Conservation (phyloP, 2,888 invertebrate genomes). For the Apodemia mormo region DNA sequence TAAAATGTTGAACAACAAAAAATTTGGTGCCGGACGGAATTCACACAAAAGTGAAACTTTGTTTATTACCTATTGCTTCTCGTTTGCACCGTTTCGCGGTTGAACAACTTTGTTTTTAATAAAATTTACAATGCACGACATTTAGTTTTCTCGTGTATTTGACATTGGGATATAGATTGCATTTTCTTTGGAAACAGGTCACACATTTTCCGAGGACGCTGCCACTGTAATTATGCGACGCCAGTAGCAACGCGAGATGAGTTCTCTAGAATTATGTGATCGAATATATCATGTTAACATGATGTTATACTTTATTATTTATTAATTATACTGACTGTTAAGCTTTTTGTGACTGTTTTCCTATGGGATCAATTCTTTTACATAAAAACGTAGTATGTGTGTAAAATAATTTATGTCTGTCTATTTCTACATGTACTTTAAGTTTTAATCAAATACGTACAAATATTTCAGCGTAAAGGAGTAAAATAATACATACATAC, state of each 20-base stretch:
- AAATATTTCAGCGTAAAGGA: no score
- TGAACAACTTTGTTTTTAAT: neutral
- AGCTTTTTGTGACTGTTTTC: no score
- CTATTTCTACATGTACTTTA: no score
- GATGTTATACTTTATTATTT: neutral
- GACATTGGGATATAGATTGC: constrained; percentile 24
- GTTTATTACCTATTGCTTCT: neutral
- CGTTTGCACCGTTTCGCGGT: neutral
- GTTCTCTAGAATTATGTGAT: constrained; percentile 30
- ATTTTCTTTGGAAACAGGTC: constrained; percentile 35
- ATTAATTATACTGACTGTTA: neutral
- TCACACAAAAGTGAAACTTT: neutral
- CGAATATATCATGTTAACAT: constrained; percentile 21
- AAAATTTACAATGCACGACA: neutral
- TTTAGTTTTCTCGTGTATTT: constrained; percentile 17
- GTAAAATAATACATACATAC: no score
- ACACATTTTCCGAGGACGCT: constrained; percentile 32
- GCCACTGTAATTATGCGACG: constrained; percentile 34
- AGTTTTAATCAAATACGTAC: no score
- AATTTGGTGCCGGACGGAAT: neutral
- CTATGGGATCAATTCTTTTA: no score
- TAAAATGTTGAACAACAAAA: no score
- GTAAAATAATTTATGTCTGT: neutral
- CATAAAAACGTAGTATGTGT: neutral
- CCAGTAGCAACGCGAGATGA: constrained; percentile 32